Base-by-base conservation (phyloP, 2,888 invertebrate species). In the Baccha elongata region DNA sequence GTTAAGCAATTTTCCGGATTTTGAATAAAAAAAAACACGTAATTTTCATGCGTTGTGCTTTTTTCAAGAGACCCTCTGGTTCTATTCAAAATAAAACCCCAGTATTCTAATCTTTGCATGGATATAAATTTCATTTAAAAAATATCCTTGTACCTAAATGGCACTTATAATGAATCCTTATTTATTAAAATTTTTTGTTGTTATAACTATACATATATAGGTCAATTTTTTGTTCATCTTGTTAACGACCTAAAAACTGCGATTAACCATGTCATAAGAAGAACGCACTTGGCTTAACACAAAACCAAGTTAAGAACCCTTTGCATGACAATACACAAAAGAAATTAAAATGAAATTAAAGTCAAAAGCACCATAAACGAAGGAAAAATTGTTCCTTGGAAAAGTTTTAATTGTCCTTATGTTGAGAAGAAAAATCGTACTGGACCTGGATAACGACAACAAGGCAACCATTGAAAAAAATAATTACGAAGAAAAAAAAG, bases 301-400 rank as follows among this genome's bases (percentile, higher is more conserved):
- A 81, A 72, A 55, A 37, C 71, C 48, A 48, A 37, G 26, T 48
- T 46, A 44, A 44, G 71, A 72, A 76, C 81, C 81, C 76, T 76
- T 76, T 35, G 53, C 32, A 65, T 58, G 0, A n/a, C 1, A 8
- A 42, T 23, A 13, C 4, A 76, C 76, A 76, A 81, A 76, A 67
- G 81, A 81, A 81, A 81, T 81, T 81, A 81, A 81, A 81, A 81
- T 67, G 60, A 72, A 76, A 81, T 81, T 76, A 81, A 81, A 75
- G 81, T 76, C 81, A 76, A 81, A 71, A 81, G 62, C 67, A 23
- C 71, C 67, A 71, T 81, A 76, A 81, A 76, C 71, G 81, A 55
- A 55, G 71, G 60, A 67, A 73, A 72, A 60, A 79, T 68, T 65
- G 19, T 60, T 52, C 65, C 29, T 29, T 29, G 37, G 8, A 26